These are phyloP conservation scores for Psittacula derbiana DNA, from an alignment of 2,797 vertebrate species.

Conservation along the genomic window DNA sequence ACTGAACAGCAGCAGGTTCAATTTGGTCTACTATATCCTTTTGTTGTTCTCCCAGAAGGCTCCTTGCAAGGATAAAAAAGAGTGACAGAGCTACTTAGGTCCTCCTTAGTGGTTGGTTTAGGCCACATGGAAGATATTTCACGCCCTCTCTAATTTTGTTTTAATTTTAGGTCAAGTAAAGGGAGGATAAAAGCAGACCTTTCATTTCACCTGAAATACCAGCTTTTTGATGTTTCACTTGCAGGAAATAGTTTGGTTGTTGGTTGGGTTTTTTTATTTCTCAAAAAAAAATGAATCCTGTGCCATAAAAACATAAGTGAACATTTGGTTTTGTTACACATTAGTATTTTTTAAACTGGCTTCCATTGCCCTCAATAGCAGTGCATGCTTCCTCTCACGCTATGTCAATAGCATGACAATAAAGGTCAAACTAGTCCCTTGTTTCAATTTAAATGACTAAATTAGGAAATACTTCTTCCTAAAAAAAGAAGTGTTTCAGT, in stretches of 20 bases:
- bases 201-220: conserved; percentile 17
- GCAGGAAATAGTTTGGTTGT: background rate
- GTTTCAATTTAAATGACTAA: background rate
- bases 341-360: background rate
- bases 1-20: background rate
- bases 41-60: background rate
- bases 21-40: background rate
- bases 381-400: background rate
- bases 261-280: background rate
- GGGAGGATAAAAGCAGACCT: background rate
- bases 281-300: background rate
- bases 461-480: conserved; percentile 1
- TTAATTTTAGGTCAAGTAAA: background rate
- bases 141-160: background rate
- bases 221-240: background rate
- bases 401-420: background rate
- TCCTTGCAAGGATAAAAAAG: background rate
- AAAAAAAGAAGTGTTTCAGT: background rate
- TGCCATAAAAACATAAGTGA: background rate
- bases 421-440: background rate
- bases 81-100: background rate
- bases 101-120: background rate
- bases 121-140: background rate
- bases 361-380: background rate
- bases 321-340: background rate